Evolutionary conservation across 2,797 vertebrate species (phyloP).

Genomic region (Tapera naevia): DNA sequence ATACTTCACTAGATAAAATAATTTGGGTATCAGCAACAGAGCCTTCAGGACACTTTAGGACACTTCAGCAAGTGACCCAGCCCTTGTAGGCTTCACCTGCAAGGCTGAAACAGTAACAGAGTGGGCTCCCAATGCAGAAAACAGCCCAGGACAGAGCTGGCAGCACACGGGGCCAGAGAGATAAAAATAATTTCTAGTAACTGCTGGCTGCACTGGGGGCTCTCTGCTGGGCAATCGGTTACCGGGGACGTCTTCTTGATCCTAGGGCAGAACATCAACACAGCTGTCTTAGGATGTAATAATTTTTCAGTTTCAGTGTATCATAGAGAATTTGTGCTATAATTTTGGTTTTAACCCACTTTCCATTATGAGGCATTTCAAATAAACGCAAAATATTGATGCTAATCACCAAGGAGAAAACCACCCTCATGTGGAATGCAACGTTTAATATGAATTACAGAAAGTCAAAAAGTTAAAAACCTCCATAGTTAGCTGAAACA

Average conservation of each 20-base stretch:
- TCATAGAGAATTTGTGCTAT: not conserved
- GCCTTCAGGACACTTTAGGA: too few relatives aligned
- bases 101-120: fast-evolving
- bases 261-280: not conserved
- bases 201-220: not conserved
- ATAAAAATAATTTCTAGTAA: not conserved
- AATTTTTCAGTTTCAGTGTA: not conserved
- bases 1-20: not conserved
- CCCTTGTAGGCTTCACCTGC: not conserved
- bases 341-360: not conserved
- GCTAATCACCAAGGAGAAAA: not conserved
- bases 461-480: not conserved
- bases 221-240: not conserved
- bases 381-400: not conserved
- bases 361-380: not conserved
- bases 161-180: not conserved
- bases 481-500: not conserved
- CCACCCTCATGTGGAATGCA: not conserved
- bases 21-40: not conserved
- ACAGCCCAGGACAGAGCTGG: not conserved
- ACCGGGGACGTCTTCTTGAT: not conserved
- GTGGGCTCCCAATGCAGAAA: not conserved
- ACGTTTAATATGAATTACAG: not conserved
- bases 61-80: too few relatives aligned
- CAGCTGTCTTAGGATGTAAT: not conserved